A percentile compares a stretch with the other conserved stretches of the same genome.
Conservation (phyloP, 2,888 invertebrate genomes). For the Linyphia triangularis region DNA sequence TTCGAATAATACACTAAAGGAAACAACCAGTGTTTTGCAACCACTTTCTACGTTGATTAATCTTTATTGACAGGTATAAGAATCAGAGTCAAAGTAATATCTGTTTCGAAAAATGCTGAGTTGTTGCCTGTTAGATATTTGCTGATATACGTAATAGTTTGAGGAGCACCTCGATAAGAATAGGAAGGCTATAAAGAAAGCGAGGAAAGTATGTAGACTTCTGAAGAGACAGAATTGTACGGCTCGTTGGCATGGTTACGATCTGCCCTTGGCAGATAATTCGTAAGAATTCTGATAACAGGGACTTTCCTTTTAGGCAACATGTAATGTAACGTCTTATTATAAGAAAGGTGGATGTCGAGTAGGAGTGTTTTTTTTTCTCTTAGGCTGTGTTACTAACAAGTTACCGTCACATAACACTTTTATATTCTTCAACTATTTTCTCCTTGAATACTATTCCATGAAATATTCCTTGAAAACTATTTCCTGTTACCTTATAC, state of each 20-base stretch:
- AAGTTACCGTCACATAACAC: not conserved
- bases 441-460: no score
- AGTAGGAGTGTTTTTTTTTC: not conserved
- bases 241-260: slow-evolving; percentile 3
- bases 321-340: not conserved
- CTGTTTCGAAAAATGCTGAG: no score
- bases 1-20: no score
- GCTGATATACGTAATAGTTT: not conserved
- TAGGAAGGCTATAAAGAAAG: not conserved
- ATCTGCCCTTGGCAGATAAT: slow-evolving; percentile 4
- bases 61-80: no score
- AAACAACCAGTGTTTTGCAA: no score
- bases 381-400: not conserved
- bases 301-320: not conserved
- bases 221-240: not conserved
- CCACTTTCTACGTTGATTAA: no score
- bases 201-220: not conserved
- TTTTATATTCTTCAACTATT: no score
- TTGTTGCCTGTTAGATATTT: not conserved
- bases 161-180: not conserved
- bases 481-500: no score
- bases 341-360: not conserved
- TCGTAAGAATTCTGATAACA: slow-evolving; percentile 1
- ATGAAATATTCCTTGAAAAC: no score
- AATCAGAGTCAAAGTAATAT: no score